These are phyloP conservation scores for Lasiommata megera DNA, from an alignment of 2,888 invertebrate species.

Conservation along the genomic window DNA sequence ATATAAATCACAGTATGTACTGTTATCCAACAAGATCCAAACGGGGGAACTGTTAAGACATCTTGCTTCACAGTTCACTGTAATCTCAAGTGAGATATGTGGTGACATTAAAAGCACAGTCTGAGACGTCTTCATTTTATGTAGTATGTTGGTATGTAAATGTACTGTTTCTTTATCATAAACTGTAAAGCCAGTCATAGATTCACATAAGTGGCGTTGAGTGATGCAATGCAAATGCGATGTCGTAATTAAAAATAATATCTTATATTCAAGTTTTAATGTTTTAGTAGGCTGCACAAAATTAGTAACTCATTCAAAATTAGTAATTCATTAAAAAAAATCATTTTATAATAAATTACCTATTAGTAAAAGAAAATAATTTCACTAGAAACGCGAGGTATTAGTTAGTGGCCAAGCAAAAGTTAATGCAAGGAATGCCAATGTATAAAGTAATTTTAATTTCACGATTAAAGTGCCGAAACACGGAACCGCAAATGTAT, in stretches of 20 bases:
- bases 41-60: neutral
- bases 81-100: neutral
- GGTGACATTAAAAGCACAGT: neutral
- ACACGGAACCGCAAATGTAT: slow-evolving; percentile 7
- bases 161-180: too few species aligned
- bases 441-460: slow-evolving; percentile 6
- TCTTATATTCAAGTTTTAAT: too few species aligned
- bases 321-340: too few species aligned
- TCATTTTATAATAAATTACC: too few species aligned
- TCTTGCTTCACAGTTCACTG: neutral
- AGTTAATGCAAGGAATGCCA: neutral
- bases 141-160: neutral
- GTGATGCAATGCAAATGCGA: too few species aligned
- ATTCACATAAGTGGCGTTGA: too few species aligned
- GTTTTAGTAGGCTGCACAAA: too few species aligned
- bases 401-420: neutral
- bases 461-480: neutral
- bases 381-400: too few species aligned
- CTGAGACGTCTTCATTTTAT: neutral
- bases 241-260: too few species aligned
- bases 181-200: too few species aligned
- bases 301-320: too few species aligned
- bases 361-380: too few species aligned
- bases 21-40: neutral
- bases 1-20: neutral